Evolutionary conservation across 2,113 vertebrate species (phyloP).

Genomic region (Ceyx margarethae): DNA sequence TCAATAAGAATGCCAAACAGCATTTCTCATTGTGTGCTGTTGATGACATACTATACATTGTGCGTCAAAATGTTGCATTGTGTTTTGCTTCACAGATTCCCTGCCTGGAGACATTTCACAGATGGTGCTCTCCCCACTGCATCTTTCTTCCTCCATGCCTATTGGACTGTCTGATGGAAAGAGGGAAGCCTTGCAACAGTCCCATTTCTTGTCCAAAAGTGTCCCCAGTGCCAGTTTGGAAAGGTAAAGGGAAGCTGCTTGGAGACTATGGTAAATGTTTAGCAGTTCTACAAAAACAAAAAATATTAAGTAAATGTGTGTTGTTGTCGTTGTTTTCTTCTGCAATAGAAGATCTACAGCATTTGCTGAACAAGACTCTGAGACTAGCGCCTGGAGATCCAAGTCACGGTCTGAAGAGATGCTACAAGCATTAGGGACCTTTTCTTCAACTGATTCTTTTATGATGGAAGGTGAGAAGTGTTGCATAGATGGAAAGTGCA

Average conservation of each 20-base stretch:
- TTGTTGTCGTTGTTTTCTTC: not conserved
- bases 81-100: constrained; percentile 77
- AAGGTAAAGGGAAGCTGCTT: constrained; percentile 71
- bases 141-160: constrained; percentile 77
- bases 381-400: constrained; percentile 65
- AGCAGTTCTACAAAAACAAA: not conserved
- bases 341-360: constrained; percentile 47
- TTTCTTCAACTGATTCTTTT: constrained; percentile 83
- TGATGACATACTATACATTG: not conserved
- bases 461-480: constrained; percentile 83
- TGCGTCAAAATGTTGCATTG: not conserved
- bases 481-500: not conserved
- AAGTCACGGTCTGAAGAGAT: constrained; percentile 84
- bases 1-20: not conserved
- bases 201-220: constrained; percentile 73
- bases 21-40: not conserved
- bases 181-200: constrained; percentile 71
- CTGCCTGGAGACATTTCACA: constrained; percentile 79
- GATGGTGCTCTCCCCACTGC: constrained; percentile 19
- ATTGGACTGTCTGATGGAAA: constrained; percentile 68
- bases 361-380: constrained; percentile 79
- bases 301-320: not conserved
- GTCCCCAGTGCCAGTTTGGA: constrained; percentile 75
- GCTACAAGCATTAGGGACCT: constrained; percentile 76
- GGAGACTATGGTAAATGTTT: not conserved